These are phyloP conservation scores for Oxytorus armatus DNA, from an alignment of 2,888 invertebrate species.

Conservation along the genomic window DNA sequence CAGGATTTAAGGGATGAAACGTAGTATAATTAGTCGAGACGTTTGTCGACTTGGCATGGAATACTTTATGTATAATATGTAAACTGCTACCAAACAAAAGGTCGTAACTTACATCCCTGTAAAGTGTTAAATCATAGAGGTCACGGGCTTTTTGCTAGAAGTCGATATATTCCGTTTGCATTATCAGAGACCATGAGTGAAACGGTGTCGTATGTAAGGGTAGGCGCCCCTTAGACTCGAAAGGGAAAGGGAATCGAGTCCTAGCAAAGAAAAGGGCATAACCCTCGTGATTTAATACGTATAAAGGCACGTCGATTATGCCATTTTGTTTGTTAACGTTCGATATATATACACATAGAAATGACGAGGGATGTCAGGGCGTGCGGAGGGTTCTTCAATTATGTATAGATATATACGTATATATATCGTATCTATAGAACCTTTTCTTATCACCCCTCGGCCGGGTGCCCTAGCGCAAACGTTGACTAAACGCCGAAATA, in stretches of 20 bases:
- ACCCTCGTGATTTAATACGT: too few relatives aligned
- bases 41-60: too few relatives aligned
- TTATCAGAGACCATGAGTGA: neutral
- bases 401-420: slow-evolving; percentile 5
- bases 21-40: too few relatives aligned
- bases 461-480: slow-evolving; percentile 65
- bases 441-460: slow-evolving; percentile 61
- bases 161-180: neutral
- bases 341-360: neutral
- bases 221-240: neutral
- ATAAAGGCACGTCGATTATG: too few relatives aligned
- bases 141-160: neutral
- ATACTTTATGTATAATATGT: too few relatives aligned
- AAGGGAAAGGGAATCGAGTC: neutral
- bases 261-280: neutral
- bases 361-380: slow-evolving; percentile 27
- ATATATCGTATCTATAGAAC: slow-evolving; percentile 17
- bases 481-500: slow-evolving; percentile 81
- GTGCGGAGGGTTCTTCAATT: slow-evolving; percentile 45
- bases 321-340: too few relatives aligned
- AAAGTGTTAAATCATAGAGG: neutral
- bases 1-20: too few relatives aligned
- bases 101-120: neutral
- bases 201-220: too few relatives aligned
- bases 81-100: too few relatives aligned